phyloP scores from a whole-genome alignment of 2,888 invertebrate genomes.

The Dione juno region DNA sequence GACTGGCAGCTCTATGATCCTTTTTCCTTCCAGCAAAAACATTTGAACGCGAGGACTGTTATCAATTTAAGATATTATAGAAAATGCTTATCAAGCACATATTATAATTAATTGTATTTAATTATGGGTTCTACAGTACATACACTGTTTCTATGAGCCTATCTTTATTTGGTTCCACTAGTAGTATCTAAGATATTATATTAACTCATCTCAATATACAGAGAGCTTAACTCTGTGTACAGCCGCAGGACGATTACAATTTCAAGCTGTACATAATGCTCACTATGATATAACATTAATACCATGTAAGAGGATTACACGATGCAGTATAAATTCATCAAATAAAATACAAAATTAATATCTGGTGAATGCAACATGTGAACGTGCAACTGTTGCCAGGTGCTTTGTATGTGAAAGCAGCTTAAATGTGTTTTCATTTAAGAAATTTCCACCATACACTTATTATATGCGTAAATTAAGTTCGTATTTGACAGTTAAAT shows the following conservation, averaged over 20 bases:
- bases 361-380: constrained; percentile 13
- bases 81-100: too few species aligned
- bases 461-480: neutral
- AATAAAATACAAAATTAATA: constrained; percentile 11
- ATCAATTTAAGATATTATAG: too few species aligned
- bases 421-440: constrained; percentile 13
- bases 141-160: too few species aligned
- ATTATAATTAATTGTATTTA: too few species aligned
- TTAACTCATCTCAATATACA: too few species aligned
- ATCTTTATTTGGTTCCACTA: too few species aligned
- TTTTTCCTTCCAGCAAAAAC: too few species aligned
- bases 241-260: neutral
- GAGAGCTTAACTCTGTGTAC: neutral
- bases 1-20: too few species aligned
- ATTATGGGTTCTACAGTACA: too few species aligned
- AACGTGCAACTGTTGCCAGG: constrained; percentile 5
- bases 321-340: constrained; percentile 18
- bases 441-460: neutral
- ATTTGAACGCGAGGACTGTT: too few species aligned
- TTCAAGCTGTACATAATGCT: neutral
- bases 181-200: too few species aligned
- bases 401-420: constrained; percentile 13
- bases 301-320: constrained; percentile 28
- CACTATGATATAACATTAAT: constrained; percentile 24
- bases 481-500: neutral